These are phyloP conservation scores for Thaleichthys pacificus DNA, from an alignment of 2,797 vertebrate genomes.

Conservation along the genomic window DNA sequence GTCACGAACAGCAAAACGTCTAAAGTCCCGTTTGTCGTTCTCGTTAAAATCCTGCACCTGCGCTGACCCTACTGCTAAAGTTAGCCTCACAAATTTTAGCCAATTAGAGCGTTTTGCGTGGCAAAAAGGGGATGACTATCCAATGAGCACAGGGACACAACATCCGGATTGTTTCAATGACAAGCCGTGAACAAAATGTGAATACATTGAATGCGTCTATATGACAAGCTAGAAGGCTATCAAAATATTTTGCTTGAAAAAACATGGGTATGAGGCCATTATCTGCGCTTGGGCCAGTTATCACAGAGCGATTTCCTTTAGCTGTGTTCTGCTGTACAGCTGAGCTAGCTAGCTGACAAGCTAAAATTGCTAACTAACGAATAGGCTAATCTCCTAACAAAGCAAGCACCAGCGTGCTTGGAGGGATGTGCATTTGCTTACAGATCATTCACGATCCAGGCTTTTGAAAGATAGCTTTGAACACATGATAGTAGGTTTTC, in stretches of 20 bases:
- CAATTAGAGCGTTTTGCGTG: constrained; percentile 75
- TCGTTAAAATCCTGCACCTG: not conserved
- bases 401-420: not conserved
- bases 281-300: too few species aligned
- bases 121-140: constrained; percentile 32
- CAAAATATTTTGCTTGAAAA: too few species aligned
- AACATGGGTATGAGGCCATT: too few species aligned
- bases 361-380: not conserved
- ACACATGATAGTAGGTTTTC: not conserved
- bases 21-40: too few species aligned
- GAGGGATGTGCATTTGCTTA: not conserved
- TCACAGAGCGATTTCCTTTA: too few species aligned
- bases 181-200: constrained; percentile 4
- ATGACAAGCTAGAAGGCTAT: too few species aligned
- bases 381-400: not conserved
- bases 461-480: not conserved
- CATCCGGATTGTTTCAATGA: constrained; percentile 46
- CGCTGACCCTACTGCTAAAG: constrained; percentile 43
- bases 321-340: too few species aligned
- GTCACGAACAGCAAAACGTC: too few species aligned
- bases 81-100: constrained; percentile 34
- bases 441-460: not conserved
- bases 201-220: too few species aligned
- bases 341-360: not conserved
- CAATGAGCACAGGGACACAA: constrained; percentile 61